Evolutionary conservation across 2,888 invertebrate species (phyloP).

Genomic region (Lingula anatina): DNA sequence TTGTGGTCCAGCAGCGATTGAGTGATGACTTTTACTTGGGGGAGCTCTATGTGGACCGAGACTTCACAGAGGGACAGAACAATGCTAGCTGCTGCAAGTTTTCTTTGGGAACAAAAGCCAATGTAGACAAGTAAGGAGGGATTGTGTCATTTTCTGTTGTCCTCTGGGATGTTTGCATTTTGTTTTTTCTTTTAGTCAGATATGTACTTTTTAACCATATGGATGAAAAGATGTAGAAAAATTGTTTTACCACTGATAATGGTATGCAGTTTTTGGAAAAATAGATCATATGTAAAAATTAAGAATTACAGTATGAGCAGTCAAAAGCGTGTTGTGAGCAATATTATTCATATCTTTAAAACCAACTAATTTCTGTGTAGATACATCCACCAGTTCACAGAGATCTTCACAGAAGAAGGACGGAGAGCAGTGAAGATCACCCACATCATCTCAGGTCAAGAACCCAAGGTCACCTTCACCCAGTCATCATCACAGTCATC

Average conservation of each 20-base stretch:
- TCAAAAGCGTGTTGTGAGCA: too few relatives aligned
- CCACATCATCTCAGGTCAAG: conserved; percentile 71
- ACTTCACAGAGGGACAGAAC: conserved; percentile 67
- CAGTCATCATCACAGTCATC: conserved; percentile 15
- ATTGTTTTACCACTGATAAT: too few relatives aligned
- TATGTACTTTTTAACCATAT: too few relatives aligned
- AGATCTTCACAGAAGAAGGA: conserved; percentile 92
- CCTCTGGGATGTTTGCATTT: too few relatives aligned
- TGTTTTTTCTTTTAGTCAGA: too few relatives aligned
- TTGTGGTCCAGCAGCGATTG: conserved; percentile 80
- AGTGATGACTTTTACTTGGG: conserved; percentile 85
- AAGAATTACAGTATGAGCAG: too few relatives aligned
- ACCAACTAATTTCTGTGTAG: too few relatives aligned
- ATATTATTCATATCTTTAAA: too few relatives aligned
- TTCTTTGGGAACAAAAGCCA: conserved; percentile 39
- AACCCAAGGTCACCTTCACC: conserved; percentile 70
- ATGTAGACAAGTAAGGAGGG: conserved; percentile 48
- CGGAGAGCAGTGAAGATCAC: conserved; percentile 85
- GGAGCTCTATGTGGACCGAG: conserved; percentile 82
- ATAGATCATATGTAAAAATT: too few relatives aligned
- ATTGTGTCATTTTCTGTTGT: too few relatives aligned
- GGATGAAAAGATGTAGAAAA: too few relatives aligned
- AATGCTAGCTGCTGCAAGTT: conserved; percentile 63
- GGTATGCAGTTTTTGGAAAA: too few relatives aligned
- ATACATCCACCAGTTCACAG: conserved; percentile 89